A percentile compares a stretch with the other conserved stretches of the same genome.
These are phyloP conservation scores for Etia nguti DNA, from an alignment of 2,113 vertebrate species.

Conservation along the genomic window DNA sequence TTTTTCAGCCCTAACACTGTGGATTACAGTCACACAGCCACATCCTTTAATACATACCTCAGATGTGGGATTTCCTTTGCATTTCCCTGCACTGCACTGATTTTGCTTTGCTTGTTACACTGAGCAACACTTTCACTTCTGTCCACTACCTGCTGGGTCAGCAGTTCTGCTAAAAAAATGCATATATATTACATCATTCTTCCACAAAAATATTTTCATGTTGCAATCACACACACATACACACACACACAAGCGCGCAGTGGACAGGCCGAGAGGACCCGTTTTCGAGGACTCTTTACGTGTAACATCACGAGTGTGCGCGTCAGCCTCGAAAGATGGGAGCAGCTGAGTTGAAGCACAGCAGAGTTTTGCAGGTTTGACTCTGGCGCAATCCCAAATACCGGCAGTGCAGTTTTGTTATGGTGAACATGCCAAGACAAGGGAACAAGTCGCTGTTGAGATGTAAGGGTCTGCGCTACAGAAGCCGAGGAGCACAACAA, in stretches of 20 bases:
- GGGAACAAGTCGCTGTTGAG: neutral
- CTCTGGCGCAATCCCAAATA: neutral
- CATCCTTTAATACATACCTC: neutral
- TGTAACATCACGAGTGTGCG: neutral
- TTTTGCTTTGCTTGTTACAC: neutral
- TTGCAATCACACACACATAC: neutral
- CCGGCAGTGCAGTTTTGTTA: neutral
- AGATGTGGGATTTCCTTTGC: neutral
- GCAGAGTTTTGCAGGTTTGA: neutral
- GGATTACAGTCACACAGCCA: neutral
- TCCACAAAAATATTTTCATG: neutral
- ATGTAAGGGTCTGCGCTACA: conserved; percentile 24
- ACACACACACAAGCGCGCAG: neutral
- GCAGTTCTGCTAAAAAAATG: neutral
- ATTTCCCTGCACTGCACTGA: neutral
- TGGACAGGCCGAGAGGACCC: neutral
- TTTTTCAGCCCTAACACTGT: neutral
- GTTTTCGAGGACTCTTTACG: neutral
- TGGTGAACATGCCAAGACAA: neutral
- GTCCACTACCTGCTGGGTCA: conserved; percentile 14
- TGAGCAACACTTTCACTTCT: neutral
- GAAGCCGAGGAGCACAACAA: conserved; percentile 48
- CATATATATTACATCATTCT: conserved; percentile 21
- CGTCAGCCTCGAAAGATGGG: neutral
- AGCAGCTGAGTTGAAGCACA: neutral